Base-by-base conservation (phyloP, 2,888 invertebrate genomes). In the Tromatobia lineatoria region DNA sequence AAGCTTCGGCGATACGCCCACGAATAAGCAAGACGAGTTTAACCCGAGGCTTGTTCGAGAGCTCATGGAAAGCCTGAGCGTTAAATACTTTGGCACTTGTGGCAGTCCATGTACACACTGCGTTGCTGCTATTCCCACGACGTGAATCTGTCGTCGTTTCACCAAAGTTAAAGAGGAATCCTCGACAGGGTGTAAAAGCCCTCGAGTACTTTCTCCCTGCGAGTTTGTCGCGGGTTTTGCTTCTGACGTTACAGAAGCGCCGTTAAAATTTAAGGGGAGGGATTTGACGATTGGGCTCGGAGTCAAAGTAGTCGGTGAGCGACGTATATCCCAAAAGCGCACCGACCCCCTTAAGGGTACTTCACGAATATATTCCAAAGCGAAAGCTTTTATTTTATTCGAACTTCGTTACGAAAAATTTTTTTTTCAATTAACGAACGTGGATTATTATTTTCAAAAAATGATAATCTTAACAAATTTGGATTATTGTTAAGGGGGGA, bases 61-160 rank as follows among this genome's bases (percentile, higher is more conserved):
- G n/a, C 57, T 23, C 23, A 23, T 15, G 25, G 11, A 66, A 66
- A 66, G 52, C 70, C n/a, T 38, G 50, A 80, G 59, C 71, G 66
- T 83, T 83, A 81, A 81, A 79, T 86, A 86, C 83, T 86, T 85
- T 82, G 75, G 67, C 86, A 86, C 78, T 85, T 83, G 59, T 78
- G 82, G 47, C 76, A 82, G 52, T 23, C 69, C 20, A 7, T 8
- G 3, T 50, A 50, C 23, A 52, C 54, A 67, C 23, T 10, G 38
- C 70, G 34, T 10, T 11, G 18, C 42, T 34, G 57, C 25, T 42
- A 45, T 42, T 59, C 59, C 57, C 45, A 42, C 15, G 42, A 10
- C 45, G 25, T 18, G 54, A 71, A 38, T 71, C 52, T 54, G 77
- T 80, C 70, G 77, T 70, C 77, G 73, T 80, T 81, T 70, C 61